Evolutionary conservation across 2,888 invertebrate species (phyloP).

Genomic region (Leptothorax acervorum): DNA sequence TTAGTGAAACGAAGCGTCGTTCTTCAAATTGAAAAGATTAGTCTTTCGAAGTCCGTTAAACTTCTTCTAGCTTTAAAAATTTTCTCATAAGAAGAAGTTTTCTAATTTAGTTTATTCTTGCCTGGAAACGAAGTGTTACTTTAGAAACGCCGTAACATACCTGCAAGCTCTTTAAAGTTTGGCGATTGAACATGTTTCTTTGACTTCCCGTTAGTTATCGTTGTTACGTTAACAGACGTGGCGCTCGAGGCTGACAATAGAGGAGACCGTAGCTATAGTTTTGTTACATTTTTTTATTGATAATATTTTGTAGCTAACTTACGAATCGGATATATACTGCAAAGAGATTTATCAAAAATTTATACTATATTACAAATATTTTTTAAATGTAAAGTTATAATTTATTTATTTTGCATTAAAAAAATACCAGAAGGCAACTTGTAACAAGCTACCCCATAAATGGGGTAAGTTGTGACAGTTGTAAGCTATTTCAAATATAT

Average conservation of each 20-base stretch:
- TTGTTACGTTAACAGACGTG: background rate
- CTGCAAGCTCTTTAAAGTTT: background rate
- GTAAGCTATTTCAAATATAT: too few species aligned
- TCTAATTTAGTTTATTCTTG: background rate
- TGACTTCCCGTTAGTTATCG: background rate
- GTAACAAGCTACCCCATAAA: too few species aligned
- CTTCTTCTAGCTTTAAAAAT: background rate
- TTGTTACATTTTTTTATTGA: background rate
- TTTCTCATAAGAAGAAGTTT: background rate
- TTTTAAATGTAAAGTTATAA: too few species aligned
- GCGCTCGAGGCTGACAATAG: background rate
- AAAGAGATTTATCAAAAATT: background rate
- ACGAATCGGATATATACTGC: background rate
- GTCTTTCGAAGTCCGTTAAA: background rate
- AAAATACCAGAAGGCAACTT: too few species aligned
- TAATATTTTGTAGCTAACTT: background rate
- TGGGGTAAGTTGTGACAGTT: too few species aligned
- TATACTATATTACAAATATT: too few species aligned
- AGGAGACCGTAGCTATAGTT: background rate
- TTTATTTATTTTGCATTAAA: too few species aligned
- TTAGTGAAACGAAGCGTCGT: background rate
- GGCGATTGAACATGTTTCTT: background rate
- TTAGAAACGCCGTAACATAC: conserved; percentile 6
- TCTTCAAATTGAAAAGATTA: conserved; percentile 3
- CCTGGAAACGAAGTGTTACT: background rate